Percentiles rank a stretch among this genome's conserved stretches.
Conservation (phyloP, 2,888 invertebrate genomes). For the Melanargia galathea region DNA sequence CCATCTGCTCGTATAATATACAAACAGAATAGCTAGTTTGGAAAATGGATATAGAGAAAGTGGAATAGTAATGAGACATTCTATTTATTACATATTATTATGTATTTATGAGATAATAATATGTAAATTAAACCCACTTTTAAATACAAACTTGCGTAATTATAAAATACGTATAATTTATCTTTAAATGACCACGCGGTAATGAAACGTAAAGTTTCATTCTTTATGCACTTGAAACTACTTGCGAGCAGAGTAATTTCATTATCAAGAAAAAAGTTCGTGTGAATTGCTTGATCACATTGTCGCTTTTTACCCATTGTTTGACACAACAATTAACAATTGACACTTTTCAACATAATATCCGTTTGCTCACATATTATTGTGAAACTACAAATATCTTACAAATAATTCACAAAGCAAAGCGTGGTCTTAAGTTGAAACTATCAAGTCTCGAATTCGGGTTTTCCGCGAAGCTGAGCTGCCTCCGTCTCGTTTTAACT, state of each 20-base stretch:
- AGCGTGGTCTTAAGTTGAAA: slow-evolving; percentile 76
- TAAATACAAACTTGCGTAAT: neutral
- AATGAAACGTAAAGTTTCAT: slow-evolving; percentile 11
- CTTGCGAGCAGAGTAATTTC: slow-evolving; percentile 32
- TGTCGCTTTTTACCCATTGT: slow-evolving; percentile 43
- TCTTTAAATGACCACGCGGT: neutral
- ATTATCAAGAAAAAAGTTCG: slow-evolving; percentile 41
- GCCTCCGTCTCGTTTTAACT: slow-evolving; percentile 55
- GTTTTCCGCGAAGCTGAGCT: slow-evolving; percentile 74
- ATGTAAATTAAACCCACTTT: no score
- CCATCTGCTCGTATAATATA: no score
- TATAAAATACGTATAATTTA: neutral
- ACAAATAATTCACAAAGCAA: slow-evolving; percentile 78
- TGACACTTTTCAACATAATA: slow-evolving; percentile 48
- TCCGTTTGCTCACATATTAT: slow-evolving; percentile 65
- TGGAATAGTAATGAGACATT: neutral
- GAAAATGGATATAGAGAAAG: neutral
- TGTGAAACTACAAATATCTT: slow-evolving; percentile 70
- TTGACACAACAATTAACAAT: slow-evolving; percentile 38
- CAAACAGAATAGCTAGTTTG: neutral
- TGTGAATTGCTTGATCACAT: slow-evolving; percentile 39
- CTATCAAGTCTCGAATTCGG: slow-evolving; percentile 79
- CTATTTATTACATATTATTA: neutral
- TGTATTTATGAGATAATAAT: neutral
- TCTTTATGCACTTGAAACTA: slow-evolving; percentile 24